A percentile compares a stretch with the other conserved stretches of the same genome.
phyloP scores from a whole-genome alignment of 2,888 invertebrate genomes.

The Netelia virgata region DNA sequence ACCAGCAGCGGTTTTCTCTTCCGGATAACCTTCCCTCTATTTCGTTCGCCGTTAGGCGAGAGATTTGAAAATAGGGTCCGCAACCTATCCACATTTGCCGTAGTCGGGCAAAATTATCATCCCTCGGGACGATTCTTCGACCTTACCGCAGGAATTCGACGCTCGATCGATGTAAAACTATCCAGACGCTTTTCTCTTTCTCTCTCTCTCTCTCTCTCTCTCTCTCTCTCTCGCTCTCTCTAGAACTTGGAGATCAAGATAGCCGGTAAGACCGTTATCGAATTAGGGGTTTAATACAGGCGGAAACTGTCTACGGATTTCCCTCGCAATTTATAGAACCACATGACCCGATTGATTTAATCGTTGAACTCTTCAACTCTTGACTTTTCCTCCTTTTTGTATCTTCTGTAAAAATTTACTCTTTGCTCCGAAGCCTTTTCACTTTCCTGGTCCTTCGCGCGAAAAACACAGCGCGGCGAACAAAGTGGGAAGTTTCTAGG shows the following conservation, averaged over 20 bases:
- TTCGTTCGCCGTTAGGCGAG: conserved; percentile 29
- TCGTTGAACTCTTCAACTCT: conserved; percentile 69
- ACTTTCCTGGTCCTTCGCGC: conserved; percentile 55
- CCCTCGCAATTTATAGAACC: conserved; percentile 32
- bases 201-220: background rate
- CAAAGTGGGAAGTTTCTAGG: conserved; percentile 71
- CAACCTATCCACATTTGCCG: background rate
- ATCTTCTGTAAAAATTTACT: conserved; percentile 1
- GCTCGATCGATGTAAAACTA: conserved; percentile 59
- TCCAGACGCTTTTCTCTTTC: background rate
- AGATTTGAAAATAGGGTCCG: conserved; percentile 10
- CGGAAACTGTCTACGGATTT: too few relatives aligned
- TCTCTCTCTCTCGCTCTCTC: too few relatives aligned
- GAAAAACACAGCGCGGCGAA: conserved; percentile 72
- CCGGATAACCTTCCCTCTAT: conserved; percentile 59
- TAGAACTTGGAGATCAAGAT: background rate
- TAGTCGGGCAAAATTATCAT: too few relatives aligned
- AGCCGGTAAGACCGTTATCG: background rate
- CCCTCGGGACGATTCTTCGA: too few relatives aligned
- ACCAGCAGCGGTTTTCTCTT: conserved; percentile 35
- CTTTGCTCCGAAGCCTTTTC: conserved; percentile 12
- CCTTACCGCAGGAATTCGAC: conserved; percentile 14
- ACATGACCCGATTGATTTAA: conserved; percentile 72
- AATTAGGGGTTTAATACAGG: too few relatives aligned
- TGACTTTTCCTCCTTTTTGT: conserved; percentile 32